Base-by-base conservation (phyloP, 2,888 invertebrate genomes). In the Laspeyria flexula region DNA sequence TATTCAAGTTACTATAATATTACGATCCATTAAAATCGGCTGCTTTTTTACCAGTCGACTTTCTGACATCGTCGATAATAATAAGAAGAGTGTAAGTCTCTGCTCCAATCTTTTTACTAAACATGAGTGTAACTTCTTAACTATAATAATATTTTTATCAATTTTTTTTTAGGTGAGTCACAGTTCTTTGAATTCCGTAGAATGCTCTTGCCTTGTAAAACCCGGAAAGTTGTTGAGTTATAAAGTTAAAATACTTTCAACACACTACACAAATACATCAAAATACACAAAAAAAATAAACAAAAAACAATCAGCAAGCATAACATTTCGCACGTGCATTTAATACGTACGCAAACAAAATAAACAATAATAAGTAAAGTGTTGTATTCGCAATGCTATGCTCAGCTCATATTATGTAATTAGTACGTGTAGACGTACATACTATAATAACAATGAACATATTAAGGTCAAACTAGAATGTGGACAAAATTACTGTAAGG, bases 241-340 rank as follows among this genome's bases (percentile, higher is more conserved):
- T n/a, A n/a, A n/a, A n/a, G n/a, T n/a, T n/a, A n/a, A n/a, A 3
- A 25, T 25, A 6, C 9, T 25, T 4, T 31, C 1, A 12, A 6
- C n/a, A 34, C 16, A 16, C 10, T 3, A 16, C 5, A 15, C 9
- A 10, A 15, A 16, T 18, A 9, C 2, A 11, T 16, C n/a, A n/a
- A 10, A 16, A 9, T 15, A 34, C 34, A 34, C 18, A 16, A 34
- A 21, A n/a, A 37, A 21, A n/a, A 23, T 18, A 46, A 46, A 31
- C 37, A 42, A 48, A 34, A 45, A 53, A 53, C 55, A 58, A 30
- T 52, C 38, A 30, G 35, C 16, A 55, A 39, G 52, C 55, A 52
- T 41, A 55, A 49, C 6, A 56, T 65, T 58, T 68, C 67, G 67
- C 67, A 54, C 46, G 29, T 53, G 67, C 67, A 57, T 29, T 47